Evolutionary conservation across 2,888 invertebrate species (phyloP).

Genomic region (Heteromyza rotundicornis): DNA sequence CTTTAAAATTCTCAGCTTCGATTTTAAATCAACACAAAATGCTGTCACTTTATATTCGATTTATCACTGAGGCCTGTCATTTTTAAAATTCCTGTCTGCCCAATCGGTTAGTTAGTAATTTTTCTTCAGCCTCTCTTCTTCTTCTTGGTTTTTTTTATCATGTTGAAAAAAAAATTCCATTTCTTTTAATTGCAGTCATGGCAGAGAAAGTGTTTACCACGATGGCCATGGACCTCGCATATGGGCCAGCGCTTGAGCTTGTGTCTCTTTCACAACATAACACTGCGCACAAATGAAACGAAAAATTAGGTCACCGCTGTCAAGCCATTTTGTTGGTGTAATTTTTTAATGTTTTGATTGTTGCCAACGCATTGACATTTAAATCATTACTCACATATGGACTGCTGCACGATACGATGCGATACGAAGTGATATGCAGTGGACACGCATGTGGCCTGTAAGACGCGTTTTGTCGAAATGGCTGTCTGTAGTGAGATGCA

Average conservation of each 20-base stretch:
- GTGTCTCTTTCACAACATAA: not conserved
- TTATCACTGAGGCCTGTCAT: not conserved
- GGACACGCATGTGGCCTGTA: too few relatives aligned
- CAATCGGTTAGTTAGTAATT: not conserved
- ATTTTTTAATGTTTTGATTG: too few relatives aligned
- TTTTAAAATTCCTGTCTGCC: not conserved
- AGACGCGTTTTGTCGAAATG: too few relatives aligned
- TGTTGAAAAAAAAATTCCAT: not conserved
- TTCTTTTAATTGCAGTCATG: not conserved
- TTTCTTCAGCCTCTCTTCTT: not conserved
- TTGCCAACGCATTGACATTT: too few relatives aligned
- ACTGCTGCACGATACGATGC: too few relatives aligned
- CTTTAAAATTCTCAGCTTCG: too few relatives aligned
- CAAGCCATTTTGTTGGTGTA: too few relatives aligned
- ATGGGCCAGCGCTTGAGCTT: not conserved
- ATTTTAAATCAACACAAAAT: not conserved
- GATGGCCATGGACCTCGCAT: not conserved
- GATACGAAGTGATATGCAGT: too few relatives aligned
- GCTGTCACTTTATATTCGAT: not conserved
- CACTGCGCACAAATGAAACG: not conserved
- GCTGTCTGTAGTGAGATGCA: too few relatives aligned
- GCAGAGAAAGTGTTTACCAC: not conserved
- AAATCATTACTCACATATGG: too few relatives aligned
- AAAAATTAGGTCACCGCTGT: slow-evolving; percentile 24
- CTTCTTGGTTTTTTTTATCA: not conserved